Evolutionary conservation across 2,888 invertebrate species (phyloP).

Genomic region (Eulithis testata): DNA sequence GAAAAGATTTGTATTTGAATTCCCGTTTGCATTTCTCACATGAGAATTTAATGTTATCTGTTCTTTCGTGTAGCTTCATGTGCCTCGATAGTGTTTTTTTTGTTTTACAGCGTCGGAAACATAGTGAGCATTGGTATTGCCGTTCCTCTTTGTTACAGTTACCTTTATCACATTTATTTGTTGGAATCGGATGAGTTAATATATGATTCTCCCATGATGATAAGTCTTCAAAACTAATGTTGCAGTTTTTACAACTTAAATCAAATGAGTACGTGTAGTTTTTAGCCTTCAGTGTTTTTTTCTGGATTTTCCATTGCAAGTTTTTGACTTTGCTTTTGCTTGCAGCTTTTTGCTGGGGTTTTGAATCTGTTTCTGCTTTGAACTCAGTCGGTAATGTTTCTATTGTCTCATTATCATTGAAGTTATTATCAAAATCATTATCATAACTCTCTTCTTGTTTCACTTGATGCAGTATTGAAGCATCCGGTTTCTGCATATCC

Average conservation of each 20-base stretch:
- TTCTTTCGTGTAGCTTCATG: conserved; percentile 63
- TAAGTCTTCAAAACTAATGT: conserved; percentile 7
- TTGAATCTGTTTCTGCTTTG: conserved; percentile 29
- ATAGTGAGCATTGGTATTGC: conserved; percentile 62
- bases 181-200: not conserved
- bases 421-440: conserved; percentile 37
- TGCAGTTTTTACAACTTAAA: conserved; percentile 17
- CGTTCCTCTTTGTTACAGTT: conserved; percentile 33
- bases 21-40: conserved; percentile 76
- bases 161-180: not conserved
- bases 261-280: not conserved
- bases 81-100: conserved; percentile 63
- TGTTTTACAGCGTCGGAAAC: conserved; percentile 66
- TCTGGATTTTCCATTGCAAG: conserved; percentile 16
- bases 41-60: conserved; percentile 54
- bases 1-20: conserved; percentile 82
- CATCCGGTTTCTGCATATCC: not conserved
- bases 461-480: conserved; percentile 2
- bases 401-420: conserved; percentile 36
- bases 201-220: conserved; percentile 7
- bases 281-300: not conserved
- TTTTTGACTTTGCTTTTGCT: conserved; percentile 16
- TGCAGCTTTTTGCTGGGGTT: conserved; percentile 38
- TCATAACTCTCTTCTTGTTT: conserved; percentile 33
- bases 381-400: conserved; percentile 28